phyloP scores from a whole-genome alignment of 2,797 vertebrate genomes.

The Avahi laniger region DNA sequence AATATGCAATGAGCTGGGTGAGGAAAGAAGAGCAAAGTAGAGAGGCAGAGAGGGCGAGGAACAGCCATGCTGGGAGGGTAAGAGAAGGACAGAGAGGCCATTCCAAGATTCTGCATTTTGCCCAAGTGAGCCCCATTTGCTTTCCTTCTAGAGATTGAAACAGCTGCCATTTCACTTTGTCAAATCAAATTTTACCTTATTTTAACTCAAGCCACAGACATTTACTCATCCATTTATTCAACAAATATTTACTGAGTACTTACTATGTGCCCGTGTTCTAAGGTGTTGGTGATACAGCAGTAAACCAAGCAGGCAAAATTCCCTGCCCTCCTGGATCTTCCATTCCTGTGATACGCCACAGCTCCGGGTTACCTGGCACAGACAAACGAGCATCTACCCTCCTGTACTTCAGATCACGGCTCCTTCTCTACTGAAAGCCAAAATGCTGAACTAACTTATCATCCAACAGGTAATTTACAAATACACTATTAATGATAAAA shows the following conservation, averaged over 20 bases:
- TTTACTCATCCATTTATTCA: constrained; percentile 25
- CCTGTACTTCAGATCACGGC: neutral
- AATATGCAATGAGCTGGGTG: neutral
- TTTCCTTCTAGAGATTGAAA: neutral
- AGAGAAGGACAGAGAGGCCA: neutral
- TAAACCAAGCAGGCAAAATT: neutral
- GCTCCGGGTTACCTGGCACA: neutral
- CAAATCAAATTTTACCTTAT: neutral
- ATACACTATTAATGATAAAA: neutral
- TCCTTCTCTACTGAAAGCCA: neutral
- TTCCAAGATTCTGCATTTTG: neutral
- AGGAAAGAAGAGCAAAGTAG: neutral
- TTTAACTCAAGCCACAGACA: neutral
- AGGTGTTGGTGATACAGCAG: neutral
- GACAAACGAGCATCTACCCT: neutral
- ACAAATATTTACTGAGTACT: neutral
- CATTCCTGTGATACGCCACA: neutral
- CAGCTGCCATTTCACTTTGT: neutral
- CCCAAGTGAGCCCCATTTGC: neutral
- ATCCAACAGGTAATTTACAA: neutral
- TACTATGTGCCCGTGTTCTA: neutral
- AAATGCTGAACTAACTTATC: neutral
- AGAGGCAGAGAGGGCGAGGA: neutral
- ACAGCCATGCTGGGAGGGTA: neutral
- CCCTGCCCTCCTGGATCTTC: neutral